phyloP scores from a whole-genome alignment of 2,113 vertebrate genomes.

The Hippocampus mohnikei region DNA sequence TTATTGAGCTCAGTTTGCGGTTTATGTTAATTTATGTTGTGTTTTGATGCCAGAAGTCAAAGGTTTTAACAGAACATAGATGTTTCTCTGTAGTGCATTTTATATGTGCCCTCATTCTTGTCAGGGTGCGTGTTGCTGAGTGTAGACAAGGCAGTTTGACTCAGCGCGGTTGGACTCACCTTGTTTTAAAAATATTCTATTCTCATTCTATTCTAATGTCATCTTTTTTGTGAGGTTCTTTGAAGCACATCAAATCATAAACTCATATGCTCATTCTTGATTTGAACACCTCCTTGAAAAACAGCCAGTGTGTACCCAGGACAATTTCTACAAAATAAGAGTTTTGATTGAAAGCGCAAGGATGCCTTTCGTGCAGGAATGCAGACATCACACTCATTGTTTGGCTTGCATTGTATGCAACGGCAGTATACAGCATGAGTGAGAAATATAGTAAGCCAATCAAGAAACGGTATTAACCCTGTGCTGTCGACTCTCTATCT shows the following conservation, averaged over 20 bases:
- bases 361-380: not conserved
- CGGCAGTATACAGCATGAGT: not conserved
- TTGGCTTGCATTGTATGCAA: not conserved
- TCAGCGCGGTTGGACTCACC: not conserved
- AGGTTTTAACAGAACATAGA: too few species aligned
- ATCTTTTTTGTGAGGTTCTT: not conserved
- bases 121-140: not conserved
- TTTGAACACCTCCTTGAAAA: not conserved
- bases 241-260: not conserved
- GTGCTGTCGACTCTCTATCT: constrained; percentile 1
- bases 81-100: too few species aligned
- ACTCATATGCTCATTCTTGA: not conserved
- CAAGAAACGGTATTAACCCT: not conserved
- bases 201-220: not conserved
- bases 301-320: not conserved
- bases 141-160: not conserved
- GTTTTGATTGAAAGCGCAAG: not conserved
- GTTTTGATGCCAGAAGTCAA: not conserved
- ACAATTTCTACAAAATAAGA: not conserved
- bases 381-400: not conserved
- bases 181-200: too few species aligned
- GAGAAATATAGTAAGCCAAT: not conserved
- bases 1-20: too few species aligned
- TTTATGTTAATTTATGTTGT: too few species aligned
- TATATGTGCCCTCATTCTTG: not conserved